phyloP scores from a whole-genome alignment of 2,113 vertebrate species.

The Peromyscus maniculatus region DNA sequence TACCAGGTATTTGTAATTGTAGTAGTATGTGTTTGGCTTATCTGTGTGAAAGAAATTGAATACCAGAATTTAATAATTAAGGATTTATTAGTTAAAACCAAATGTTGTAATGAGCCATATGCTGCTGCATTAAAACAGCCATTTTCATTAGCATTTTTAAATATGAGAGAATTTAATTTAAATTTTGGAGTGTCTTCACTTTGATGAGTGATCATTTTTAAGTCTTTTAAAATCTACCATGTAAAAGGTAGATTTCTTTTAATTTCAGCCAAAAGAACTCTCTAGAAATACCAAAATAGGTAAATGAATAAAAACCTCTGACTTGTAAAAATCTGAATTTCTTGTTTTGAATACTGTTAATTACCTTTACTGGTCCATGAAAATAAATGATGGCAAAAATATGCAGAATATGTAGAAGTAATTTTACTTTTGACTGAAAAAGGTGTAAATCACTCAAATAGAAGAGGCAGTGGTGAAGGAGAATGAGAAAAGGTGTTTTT shows the following conservation, averaged over 20 bases:
- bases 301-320: conserved; percentile 28
- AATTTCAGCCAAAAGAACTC: conserved; percentile 57
- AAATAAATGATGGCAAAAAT: conserved; percentile 45
- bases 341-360: conserved; percentile 58
- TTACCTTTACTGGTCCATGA: background rate
- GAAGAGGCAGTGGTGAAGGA: conserved; percentile 42
- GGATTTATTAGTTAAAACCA: conserved; percentile 84
- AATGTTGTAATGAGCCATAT: conserved; percentile 83
- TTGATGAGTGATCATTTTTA: conserved; percentile 78
- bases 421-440: conserved; percentile 66
- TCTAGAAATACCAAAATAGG: conserved; percentile 52
- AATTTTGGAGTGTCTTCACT: conserved; percentile 68
- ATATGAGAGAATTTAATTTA: conserved; percentile 79
- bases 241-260: conserved; percentile 70
- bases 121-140: conserved; percentile 78
- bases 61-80: conserved; percentile 83
- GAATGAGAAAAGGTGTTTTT: conserved; percentile 3
- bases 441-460: conserved; percentile 32
- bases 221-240: conserved; percentile 63
- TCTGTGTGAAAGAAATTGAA: conserved; percentile 76
- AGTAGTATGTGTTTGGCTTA: conserved; percentile 62
- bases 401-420: conserved; percentile 52
- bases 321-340: conserved; percentile 50
- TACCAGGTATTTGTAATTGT: conserved; percentile 72
- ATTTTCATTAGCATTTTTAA: conserved; percentile 85